phyloP scores from a whole-genome alignment of 2,113 vertebrate species.

The Meriones unguiculatus region DNA sequence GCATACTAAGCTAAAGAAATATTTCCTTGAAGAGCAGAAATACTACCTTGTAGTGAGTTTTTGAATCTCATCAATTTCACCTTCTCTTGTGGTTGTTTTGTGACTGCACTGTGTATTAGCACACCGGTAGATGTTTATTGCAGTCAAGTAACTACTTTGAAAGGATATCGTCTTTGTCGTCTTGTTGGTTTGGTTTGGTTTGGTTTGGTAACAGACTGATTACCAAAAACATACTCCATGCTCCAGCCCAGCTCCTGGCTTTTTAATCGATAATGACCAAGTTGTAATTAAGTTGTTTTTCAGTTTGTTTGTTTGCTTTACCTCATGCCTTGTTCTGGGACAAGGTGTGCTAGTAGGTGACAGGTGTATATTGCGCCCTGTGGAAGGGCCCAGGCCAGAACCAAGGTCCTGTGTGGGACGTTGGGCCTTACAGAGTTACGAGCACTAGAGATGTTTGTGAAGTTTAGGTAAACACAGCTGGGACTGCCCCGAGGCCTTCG shows the following conservation, averaged over 20 bases:
- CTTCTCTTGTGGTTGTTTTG: background rate
- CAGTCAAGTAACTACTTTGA: background rate
- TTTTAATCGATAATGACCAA: background rate
- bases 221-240: background rate
- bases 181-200: background rate
- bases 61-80: background rate
- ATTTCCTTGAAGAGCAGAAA: background rate
- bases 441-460: too few relatives aligned
- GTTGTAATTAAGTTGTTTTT: background rate
- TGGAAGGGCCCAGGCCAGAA: background rate
- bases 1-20: background rate
- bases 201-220: background rate
- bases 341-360: background rate
- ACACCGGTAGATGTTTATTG: too few relatives aligned
- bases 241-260: background rate
- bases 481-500: background rate
- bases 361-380: background rate
- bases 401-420: background rate
- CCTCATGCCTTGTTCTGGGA: background rate
- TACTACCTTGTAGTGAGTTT: background rate
- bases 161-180: background rate
- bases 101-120: background rate
- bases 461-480: constrained; percentile 43
- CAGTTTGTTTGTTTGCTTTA: background rate
- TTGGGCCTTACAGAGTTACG: background rate